Conservation (phyloP, 2,113 vertebrate species). For the Pteropus alecto region DNA sequence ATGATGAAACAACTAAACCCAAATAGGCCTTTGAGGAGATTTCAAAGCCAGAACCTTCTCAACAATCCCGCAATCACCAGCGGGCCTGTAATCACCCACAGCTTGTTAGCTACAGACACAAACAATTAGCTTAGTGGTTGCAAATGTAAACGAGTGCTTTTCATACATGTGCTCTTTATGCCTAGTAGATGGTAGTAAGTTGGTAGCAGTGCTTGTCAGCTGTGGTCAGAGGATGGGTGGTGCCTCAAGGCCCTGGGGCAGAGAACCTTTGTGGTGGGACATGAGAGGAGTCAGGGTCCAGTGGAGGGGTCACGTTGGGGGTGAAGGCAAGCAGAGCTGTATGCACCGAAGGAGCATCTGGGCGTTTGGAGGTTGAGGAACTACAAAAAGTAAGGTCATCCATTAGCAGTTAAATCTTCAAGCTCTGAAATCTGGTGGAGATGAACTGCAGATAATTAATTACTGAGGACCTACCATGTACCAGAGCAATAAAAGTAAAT, state of each 20-base stretch:
- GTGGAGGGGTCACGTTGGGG: neutral
- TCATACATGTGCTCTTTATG: neutral
- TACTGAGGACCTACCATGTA: neutral
- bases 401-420: neutral
- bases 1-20: slow-evolving; percentile 13
- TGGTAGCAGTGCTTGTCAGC: neutral
- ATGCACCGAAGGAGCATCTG: neutral
- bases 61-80: neutral
- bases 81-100: neutral
- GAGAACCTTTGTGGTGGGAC: neutral
- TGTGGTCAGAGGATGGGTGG: neutral
- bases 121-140: slow-evolving; percentile 4
- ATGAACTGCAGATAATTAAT: neutral
- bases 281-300: neutral
- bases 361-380: neutral
- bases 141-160: neutral
- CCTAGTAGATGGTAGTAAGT: neutral
- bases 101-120: slow-evolving; percentile 38
- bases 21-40: neutral
- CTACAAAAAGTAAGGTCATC: neutral
- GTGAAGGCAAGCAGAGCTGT: neutral
- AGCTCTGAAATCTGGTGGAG: neutral
- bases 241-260: neutral
- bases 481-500: neutral
- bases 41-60: neutral